Evolutionary conservation across 2,888 invertebrate genomes (phyloP).

Genomic region (Andrena camellia): DNA sequence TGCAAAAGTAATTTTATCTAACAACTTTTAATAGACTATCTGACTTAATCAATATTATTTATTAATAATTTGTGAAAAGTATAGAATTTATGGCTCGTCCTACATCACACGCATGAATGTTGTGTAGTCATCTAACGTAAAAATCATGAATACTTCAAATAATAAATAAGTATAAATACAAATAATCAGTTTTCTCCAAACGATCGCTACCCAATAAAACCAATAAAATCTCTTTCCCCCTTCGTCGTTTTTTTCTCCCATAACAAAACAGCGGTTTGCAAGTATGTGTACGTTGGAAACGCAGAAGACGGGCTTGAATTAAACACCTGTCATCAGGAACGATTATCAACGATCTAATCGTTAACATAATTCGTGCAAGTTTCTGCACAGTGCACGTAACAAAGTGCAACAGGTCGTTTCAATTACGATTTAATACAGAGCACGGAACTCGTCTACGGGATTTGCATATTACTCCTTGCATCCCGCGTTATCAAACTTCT

Average conservation of each 20-base stretch:
- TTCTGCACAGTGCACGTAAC: constrained; percentile 29
- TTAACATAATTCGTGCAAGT: constrained; percentile 42
- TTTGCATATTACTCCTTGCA: constrained; percentile 54
- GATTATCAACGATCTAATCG: constrained; percentile 67
- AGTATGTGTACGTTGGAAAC: not conserved
- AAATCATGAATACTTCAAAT: too few species aligned
- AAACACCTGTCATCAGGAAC: constrained; percentile 31
- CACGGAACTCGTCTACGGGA: constrained; percentile 23
- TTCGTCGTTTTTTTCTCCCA: not conserved
- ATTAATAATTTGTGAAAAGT: too few species aligned
- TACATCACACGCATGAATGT: too few species aligned
- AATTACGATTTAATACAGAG: constrained; percentile 40
- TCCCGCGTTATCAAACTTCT: constrained; percentile 28
- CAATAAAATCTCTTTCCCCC: not conserved
- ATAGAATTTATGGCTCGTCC: too few species aligned
- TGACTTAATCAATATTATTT: too few species aligned
- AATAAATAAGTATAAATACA: too few species aligned
- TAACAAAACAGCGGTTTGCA: not conserved
- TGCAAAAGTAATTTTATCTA: too few species aligned
- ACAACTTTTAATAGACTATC: too few species aligned
- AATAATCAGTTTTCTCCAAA: not conserved
- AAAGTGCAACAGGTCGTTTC: constrained; percentile 67
- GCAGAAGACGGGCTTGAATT: constrained; percentile 20
- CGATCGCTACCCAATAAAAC: not conserved
- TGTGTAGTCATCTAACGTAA: too few species aligned